Base-by-base conservation (phyloP, 2,888 invertebrate genomes). In the Pogonocherus hispidulus region DNA sequence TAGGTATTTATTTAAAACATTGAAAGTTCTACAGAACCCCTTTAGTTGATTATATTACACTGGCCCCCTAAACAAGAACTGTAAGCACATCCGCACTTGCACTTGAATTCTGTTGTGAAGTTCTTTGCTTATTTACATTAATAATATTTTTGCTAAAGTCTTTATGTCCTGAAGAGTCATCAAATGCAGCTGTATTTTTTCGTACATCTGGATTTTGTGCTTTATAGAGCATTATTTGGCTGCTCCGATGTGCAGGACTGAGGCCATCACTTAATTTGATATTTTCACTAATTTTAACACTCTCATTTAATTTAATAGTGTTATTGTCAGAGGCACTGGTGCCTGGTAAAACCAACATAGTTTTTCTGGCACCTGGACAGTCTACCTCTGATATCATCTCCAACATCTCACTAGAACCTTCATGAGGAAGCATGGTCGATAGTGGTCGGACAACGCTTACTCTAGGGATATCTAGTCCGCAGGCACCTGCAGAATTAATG, bases 191-290 rank as follows among this genome's bases (percentile, higher is more conserved):
- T 59, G 94, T 94, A 85, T 94, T 94, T 86, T 94, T 94, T 80
- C 93, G 90, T 84, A 94, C 92, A 84, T 94, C 94, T 57, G 93
- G 91, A 85, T 94, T 94, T 83, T 94, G 94, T 70, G 94, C 93
- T 87, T 95, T 95, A 86, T 93, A 94, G 72, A 94, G 87, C 84
- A 92, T 87, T 77, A 92, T 90, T 80, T 90, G 89, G 71, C 89
- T 90, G 80, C 87, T 88, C 47, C 89, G 85, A 79, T 89, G 89
- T 20, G 84, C 83, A 14, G 85, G 83, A 70, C 85, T 85, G 27
- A 86, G 75, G 9, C 85, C 85, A 62, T 84, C 84, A 51, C 79
- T 79, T 60, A 81, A 71, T 60, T 81, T 81, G 19, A 79, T 78
- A 62, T 75, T 77, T 20, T 78, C 75, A 57, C 72, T 70, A 59